A percentile compares a stretch with the other conserved stretches of the same genome.
Evolutionary conservation across 2,888 invertebrate species (phyloP).

Genomic region (Diloba caeruleocephala): DNA sequence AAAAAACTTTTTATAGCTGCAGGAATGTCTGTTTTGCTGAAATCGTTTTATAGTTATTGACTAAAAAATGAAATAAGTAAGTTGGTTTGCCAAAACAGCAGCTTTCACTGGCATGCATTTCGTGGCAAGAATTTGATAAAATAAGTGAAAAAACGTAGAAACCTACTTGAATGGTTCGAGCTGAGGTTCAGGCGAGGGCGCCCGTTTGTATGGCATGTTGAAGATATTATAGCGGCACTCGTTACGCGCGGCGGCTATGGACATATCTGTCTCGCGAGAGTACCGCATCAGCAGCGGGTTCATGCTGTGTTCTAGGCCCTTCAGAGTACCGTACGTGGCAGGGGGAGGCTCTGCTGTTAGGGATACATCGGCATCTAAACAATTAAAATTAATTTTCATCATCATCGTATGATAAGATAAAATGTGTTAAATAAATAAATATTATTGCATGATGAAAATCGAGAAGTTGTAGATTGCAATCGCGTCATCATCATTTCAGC

Average conservation of each 20-base stretch:
- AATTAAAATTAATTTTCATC: constrained; percentile 23
- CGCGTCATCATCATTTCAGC: too few relatives aligned
- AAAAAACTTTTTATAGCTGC: constrained; percentile 22
- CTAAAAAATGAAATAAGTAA: constrained; percentile 15
- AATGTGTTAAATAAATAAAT: not conserved
- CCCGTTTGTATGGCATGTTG: constrained; percentile 85
- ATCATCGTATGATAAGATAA: too few relatives aligned
- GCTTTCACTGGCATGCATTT: constrained; percentile 27
- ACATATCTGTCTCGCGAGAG: constrained; percentile 96
- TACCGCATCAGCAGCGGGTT: constrained; percentile 97
- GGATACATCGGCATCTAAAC: constrained; percentile 81
- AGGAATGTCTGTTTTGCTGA: constrained; percentile 13
- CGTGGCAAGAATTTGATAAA: constrained; percentile 12
- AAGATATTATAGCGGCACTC: constrained; percentile 95
- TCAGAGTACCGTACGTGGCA: constrained; percentile 94
- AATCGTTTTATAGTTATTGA: constrained; percentile 35
- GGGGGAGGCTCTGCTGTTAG: constrained; percentile 90
- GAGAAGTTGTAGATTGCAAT: too few relatives aligned
- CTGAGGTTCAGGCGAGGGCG: constrained; percentile 83
- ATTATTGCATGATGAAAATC: not conserved
- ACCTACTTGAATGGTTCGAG: constrained; percentile 92
- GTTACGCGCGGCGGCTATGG: constrained; percentile 94
- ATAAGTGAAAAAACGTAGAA: constrained; percentile 1
- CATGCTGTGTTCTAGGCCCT: constrained; percentile 97
- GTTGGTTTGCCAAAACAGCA: not conserved